These are phyloP conservation scores for Pachypeltis micranthus DNA, from an alignment of 1,140 invertebrate species.

Conservation along the genomic window DNA sequence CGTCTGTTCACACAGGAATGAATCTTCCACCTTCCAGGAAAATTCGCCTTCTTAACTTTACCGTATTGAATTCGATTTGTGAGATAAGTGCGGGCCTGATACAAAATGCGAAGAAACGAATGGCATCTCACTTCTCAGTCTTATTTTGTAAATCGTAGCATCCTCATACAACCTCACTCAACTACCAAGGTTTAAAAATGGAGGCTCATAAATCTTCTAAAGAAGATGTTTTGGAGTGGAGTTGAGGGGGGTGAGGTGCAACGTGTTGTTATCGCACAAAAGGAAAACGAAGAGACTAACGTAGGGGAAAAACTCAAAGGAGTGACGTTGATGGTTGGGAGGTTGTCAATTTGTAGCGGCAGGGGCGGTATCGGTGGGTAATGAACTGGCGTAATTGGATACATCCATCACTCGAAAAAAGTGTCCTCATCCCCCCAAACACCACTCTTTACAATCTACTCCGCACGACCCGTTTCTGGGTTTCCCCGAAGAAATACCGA, in stretches of 20 bases:
- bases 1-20: too few relatives aligned
- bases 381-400: conserved; percentile 6
- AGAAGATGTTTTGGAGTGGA: too few relatives aligned
- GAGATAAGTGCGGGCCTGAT: too few relatives aligned
- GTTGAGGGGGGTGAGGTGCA: too few relatives aligned
- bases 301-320: conserved; percentile 2
- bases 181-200: not conserved
- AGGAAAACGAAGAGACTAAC: conserved; percentile 1
- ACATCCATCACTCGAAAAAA: conserved; percentile 2
- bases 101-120: too few relatives aligned
- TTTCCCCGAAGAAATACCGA: too few relatives aligned
- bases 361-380: not conserved
- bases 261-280: not conserved
- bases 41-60: too few relatives aligned
- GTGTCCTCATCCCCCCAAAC: conserved; percentile 4
- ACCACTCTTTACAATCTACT: too few relatives aligned
- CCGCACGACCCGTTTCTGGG: too few relatives aligned
- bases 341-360: conserved; percentile 6
- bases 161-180: not conserved
- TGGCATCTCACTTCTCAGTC: too few relatives aligned
- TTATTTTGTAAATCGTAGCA: not conserved
- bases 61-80: too few relatives aligned
- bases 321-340: conserved; percentile 5
- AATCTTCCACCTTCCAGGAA: too few relatives aligned
- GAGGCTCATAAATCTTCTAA: conserved; percentile 2